Evolutionary conservation across 2,797 vertebrate species (phyloP), one percentile per base, ranked within the genome.

Genomic region (Artibeus lituratus): DNA sequence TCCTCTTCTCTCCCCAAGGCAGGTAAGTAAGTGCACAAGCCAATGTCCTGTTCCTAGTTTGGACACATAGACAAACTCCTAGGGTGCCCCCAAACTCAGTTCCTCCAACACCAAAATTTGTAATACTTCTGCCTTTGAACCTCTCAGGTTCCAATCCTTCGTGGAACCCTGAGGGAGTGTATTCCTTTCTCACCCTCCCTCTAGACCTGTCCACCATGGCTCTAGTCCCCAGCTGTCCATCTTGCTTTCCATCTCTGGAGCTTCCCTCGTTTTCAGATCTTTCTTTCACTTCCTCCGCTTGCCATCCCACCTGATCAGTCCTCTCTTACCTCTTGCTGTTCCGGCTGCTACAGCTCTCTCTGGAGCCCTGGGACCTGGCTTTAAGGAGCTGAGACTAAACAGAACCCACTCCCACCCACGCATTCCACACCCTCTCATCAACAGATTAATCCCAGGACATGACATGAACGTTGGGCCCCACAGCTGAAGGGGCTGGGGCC

Each of bases 391-490:
- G 76, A 96, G 44, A 53, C 10, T 18, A 29, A 62, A 55, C 42
- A 65, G 62, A 95, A 93, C 82, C 87, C 87, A 72, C 67, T 90
- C 73, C 80, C 70, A 91, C 29, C 14, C 76, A 73, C 62, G 73
- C 73, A 88, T 84, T 22, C 65, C 87, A 95, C 93, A 24, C 37
- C 73, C 81, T 96, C 76, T 87, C 70, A 57, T 42, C 44, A 18
- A 70, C 47, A 16, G 1, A 29, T 44, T 87, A 93, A 95, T 78
- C 74, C 65, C 35, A 72, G 51, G 70, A 86, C 47, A 65, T 0
- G 7, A 73, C 69, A 37, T 62, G 35, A 93, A 95, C 70, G 72
- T 91, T 74, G 87, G 72, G 70, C 47, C 47, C 72, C 90, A 85
- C 76, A 94, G 76, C 96, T 95, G 69, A 80, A 95, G 42, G 49